Conservation (phyloP, 2,113 vertebrate genomes). For the Ammospiza nelsoni region DNA sequence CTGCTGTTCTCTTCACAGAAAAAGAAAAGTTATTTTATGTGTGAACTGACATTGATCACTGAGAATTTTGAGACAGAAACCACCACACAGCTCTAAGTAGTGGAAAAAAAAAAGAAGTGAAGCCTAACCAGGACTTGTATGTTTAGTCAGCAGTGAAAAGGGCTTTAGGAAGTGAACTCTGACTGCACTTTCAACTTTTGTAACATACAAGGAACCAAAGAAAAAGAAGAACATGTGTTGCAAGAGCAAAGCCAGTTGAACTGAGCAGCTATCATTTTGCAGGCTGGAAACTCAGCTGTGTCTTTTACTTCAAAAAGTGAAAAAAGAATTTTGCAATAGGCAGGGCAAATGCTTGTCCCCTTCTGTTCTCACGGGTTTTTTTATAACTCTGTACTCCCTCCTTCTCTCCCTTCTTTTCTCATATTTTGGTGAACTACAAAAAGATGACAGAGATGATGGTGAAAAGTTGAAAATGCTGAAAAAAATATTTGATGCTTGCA, state of each 20-base stretch:
- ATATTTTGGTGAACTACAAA: not conserved
- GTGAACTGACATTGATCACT: not conserved
- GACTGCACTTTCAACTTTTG: not conserved
- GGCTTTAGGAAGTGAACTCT: not conserved
- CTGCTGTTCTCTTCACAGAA: not conserved
- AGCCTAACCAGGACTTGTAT: not conserved
- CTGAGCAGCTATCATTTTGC: not conserved
- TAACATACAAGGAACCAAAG: not conserved
- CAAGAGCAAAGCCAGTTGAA: not conserved
- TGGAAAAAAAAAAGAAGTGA: slow-evolving; percentile 9
- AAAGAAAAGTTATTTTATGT: not conserved
- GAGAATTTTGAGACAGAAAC: not conserved
- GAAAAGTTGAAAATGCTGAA: not conserved
- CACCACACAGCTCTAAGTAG: not conserved
- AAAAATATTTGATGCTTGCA: not conserved
- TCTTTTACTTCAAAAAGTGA: not conserved
- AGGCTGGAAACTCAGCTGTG: not conserved
- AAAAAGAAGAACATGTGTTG: not conserved
- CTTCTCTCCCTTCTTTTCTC: not conserved
- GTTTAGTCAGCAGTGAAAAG: not conserved
- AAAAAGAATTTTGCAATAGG: not conserved
- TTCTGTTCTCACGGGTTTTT: not conserved
- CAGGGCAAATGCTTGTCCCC: not conserved
- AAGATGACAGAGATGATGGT: not conserved
- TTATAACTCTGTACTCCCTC: not conserved